Conservation (phyloP, 2,797 vertebrate genomes). For the Chaunax sp. region DNA sequence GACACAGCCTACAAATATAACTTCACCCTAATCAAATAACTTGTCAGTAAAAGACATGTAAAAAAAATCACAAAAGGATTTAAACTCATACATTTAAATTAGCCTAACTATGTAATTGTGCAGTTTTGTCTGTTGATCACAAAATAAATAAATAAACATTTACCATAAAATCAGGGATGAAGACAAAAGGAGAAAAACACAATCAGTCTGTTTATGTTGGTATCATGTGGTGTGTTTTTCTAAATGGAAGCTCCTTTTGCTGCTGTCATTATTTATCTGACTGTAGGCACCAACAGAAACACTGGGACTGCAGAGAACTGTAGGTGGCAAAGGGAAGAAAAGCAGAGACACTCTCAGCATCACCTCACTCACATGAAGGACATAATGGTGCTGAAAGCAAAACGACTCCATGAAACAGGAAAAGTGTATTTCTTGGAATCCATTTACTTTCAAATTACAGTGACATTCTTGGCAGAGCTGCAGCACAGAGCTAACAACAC, state of each 20-base stretch:
- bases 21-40: neutral
- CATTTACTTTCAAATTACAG: slow-evolving; percentile 76
- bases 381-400: slow-evolving; percentile 75
- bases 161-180: neutral
- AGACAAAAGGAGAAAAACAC: slow-evolving; percentile 11
- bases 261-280: slow-evolving; percentile 26
- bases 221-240: slow-evolving; percentile 49
- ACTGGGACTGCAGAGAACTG: slow-evolving; percentile 37
- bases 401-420: slow-evolving; percentile 74
- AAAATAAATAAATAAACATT: neutral
- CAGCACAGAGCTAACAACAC: slow-evolving; percentile 55
- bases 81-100: no score
- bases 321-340: slow-evolving; percentile 54
- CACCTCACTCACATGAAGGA: slow-evolving; percentile 62
- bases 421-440: slow-evolving; percentile 80
- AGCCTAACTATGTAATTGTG: no score
- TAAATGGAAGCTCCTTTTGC: slow-evolving; percentile 36
- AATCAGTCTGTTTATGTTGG: slow-evolving; percentile 46
- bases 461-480: slow-evolving; percentile 74
- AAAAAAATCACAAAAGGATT: no score
- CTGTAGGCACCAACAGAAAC: neutral
- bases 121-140: no score
- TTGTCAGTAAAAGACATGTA: neutral
- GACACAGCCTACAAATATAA: slow-evolving; percentile 1
- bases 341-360: slow-evolving; percentile 56